Conservation (phyloP, 2,113 vertebrate genomes). For the Syrrhaptes paradoxus region DNA sequence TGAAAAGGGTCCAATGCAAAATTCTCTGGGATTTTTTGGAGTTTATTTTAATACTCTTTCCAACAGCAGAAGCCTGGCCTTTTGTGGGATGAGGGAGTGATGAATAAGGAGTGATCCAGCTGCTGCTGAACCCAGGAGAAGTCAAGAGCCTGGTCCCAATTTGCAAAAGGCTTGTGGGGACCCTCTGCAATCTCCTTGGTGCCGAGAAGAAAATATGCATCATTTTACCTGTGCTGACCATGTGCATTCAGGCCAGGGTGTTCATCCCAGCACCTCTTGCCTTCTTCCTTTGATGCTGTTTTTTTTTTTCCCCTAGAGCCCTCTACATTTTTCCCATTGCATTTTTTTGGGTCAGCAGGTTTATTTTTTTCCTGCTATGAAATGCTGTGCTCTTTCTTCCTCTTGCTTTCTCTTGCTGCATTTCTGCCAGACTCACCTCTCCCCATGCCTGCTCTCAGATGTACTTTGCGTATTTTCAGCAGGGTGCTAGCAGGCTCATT, state of each 20-base stretch:
- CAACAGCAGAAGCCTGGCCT: neutral
- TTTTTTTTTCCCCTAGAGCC: neutral
- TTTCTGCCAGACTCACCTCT: neutral
- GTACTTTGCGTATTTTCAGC: neutral
- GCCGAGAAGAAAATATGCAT: neutral
- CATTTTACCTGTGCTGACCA: neutral
- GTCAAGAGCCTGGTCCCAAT: neutral
- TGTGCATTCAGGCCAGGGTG: neutral
- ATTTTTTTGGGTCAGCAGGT: neutral
- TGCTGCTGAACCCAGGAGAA: neutral
- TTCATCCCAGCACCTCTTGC: neutral
- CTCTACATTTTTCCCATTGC: neutral
- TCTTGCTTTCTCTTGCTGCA: neutral
- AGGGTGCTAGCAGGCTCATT: neutral
- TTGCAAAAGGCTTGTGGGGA: neutral
- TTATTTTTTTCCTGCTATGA: neutral
- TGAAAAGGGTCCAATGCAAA: neutral
- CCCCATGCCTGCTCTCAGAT: neutral
- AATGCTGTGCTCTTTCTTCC: neutral
- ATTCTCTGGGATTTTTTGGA: neutral
- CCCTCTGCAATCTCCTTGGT: neutral
- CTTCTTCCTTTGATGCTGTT: neutral
- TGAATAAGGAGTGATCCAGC: neutral
- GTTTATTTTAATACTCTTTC: neutral
- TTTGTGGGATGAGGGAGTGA: neutral